phyloP scores from a whole-genome alignment of 2,113 vertebrate species.

The Protomyctophum bolini region DNA sequence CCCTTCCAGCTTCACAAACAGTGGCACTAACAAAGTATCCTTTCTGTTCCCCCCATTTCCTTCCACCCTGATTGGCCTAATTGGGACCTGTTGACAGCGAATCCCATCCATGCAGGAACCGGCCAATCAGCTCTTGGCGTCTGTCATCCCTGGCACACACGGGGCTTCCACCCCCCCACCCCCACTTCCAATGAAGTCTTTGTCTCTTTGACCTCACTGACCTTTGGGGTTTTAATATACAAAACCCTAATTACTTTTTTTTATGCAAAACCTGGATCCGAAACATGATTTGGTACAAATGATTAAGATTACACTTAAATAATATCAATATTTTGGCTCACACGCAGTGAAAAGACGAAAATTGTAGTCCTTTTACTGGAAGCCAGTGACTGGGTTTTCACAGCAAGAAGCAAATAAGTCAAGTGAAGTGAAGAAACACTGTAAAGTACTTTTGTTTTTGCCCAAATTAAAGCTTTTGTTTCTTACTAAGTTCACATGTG shows the following conservation, averaged over 20 bases:
- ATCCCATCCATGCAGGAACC: conserved; percentile 82
- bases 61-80: conserved; percentile 85
- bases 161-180: conserved; percentile 67
- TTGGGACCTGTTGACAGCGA: conserved; percentile 85
- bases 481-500: conserved; percentile 38
- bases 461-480: conserved; percentile 1
- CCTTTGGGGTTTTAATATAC: conserved; percentile 75
- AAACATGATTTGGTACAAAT: conserved; percentile 34
- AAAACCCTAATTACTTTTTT: conserved; percentile 58
- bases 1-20: conserved; percentile 78
- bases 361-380: not conserved
- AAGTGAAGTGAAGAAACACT: conserved; percentile 11
- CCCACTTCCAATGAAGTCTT: conserved; percentile 69
- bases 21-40: conserved; percentile 80
- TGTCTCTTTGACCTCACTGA: conserved; percentile 76
- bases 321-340: not conserved
- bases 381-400: not conserved
- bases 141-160: conserved; percentile 81
- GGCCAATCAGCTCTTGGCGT: conserved; percentile 78
- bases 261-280: conserved; percentile 54
- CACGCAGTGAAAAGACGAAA: not conserved
- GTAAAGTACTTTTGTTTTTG: conserved; percentile 20
- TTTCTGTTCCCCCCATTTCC: conserved; percentile 79
- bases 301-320: conserved; percentile 4
- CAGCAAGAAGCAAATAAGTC: not conserved